phyloP scores from a whole-genome alignment of 2,888 invertebrate species.

The Papilio protenor region DNA sequence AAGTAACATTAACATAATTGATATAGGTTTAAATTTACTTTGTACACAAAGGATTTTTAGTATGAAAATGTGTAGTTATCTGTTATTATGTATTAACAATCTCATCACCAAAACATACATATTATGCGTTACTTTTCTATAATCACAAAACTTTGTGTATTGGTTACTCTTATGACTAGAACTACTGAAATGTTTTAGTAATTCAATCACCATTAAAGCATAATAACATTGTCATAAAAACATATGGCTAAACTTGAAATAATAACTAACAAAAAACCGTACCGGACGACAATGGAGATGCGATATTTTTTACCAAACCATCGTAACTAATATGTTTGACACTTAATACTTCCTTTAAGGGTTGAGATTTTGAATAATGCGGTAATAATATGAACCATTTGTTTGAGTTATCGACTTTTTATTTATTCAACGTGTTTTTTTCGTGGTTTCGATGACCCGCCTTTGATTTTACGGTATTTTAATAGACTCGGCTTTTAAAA shows the following conservation, averaged over 20 bases:
- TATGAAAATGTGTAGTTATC: background rate
- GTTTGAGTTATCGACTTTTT: constrained; percentile 66
- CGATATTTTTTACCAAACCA: constrained; percentile 52
- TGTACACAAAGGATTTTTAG: background rate
- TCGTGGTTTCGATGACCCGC: constrained; percentile 49
- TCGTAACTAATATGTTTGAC: constrained; percentile 75
- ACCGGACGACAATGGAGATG: constrained; percentile 55
- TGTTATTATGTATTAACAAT: background rate
- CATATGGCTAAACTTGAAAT: background rate
- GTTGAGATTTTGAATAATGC: constrained; percentile 68
- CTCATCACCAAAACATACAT: too few species aligned
- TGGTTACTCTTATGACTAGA: background rate
- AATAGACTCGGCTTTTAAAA: constrained; percentile 57
- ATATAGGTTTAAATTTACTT: background rate
- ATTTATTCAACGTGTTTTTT: constrained; percentile 51
- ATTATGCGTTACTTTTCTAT: background rate
- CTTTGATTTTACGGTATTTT: constrained; percentile 63
- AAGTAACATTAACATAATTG: background rate
- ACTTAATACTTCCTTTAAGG: constrained; percentile 78
- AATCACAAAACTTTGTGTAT: background rate
- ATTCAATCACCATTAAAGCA: background rate
- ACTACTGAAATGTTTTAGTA: background rate
- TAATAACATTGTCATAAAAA: background rate
- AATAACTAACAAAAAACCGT: constrained; percentile 24
- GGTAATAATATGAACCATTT: constrained; percentile 63